A percentile compares a stretch with the other conserved stretches of the same genome.
These are phyloP conservation scores for Danaus chrysippus DNA, from an alignment of 2,888 invertebrate species.

Conservation along the genomic window DNA sequence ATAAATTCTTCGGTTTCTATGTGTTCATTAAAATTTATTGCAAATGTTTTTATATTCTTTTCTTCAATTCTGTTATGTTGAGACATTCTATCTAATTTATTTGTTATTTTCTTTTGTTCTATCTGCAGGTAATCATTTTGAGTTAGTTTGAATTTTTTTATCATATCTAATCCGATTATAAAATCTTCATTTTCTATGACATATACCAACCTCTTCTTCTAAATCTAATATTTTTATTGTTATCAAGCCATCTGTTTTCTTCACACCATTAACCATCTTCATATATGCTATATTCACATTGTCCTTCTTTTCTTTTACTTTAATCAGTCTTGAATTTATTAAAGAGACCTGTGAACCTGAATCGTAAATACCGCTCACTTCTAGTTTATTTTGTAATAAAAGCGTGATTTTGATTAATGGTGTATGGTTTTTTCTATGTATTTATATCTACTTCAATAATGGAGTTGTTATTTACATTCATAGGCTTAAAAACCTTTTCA, in stretches of 20 bases:
- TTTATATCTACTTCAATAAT: constrained; percentile 13
- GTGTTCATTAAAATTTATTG: constrained; percentile 19
- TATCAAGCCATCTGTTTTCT: constrained; percentile 19
- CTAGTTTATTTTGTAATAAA: constrained; percentile 19
- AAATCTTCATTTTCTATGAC: constrained; percentile 21
- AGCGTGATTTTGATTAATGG: constrained; percentile 16
- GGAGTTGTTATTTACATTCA: constrained; percentile 7
- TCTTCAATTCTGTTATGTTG: constrained; percentile 11
- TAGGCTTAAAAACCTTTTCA: too few species aligned
- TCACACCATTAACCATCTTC: constrained; percentile 29
- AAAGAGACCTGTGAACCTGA: constrained; percentile 3
- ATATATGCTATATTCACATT: constrained; percentile 21
- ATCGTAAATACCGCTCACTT: too few species aligned
- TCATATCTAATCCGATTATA: constrained; percentile 12
- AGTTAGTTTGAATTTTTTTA: constrained; percentile 2
- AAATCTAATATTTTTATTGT: constrained; percentile 17
- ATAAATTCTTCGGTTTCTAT: constrained; percentile 12
- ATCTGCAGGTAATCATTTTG: constrained; percentile 23
- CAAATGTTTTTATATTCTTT: constrained; percentile 10
- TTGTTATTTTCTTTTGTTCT: constrained; percentile 16
- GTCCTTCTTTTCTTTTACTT: constrained; percentile 17
- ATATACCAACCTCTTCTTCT: constrained; percentile 16
- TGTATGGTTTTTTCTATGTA: constrained; percentile 12
- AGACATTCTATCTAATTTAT: constrained; percentile 14
- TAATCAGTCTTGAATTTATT: constrained; percentile 8